A percentile compares a stretch with the other conserved stretches of the same genome.
These are phyloP conservation scores for Anableps anableps DNA, from an alignment of 2,797 vertebrate genomes.

Conservation along the genomic window DNA sequence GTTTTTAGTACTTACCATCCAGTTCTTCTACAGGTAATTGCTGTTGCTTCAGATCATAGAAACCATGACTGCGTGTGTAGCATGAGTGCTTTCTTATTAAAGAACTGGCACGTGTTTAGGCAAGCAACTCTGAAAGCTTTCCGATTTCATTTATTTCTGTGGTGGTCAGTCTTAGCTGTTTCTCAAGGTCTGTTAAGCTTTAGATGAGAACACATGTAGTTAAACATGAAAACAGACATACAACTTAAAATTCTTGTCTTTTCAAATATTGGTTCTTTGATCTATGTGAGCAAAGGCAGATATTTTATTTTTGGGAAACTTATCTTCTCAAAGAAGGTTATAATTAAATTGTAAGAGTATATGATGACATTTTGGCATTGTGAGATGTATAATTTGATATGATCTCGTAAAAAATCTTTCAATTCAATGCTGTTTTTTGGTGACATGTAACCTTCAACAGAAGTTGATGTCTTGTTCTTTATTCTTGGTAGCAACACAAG, in stretches of 20 bases:
- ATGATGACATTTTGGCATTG: not conserved
- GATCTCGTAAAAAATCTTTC: too few species aligned
- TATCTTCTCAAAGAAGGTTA: not conserved
- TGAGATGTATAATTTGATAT: not conserved
- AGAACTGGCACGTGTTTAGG: constrained; percentile 6
- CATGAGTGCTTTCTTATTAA: constrained; percentile 12
- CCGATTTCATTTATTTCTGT: constrained; percentile 3
- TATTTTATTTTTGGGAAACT: not conserved
- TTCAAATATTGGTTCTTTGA: not conserved
- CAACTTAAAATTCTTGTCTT: not conserved
- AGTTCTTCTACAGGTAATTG: constrained; percentile 18
- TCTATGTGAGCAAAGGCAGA: not conserved
- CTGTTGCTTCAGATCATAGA: constrained; percentile 15
- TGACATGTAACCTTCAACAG: not conserved
- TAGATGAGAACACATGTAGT: not conserved
- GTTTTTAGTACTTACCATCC: constrained; percentile 21
- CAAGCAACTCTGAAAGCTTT: constrained; percentile 28
- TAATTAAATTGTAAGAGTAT: not conserved
- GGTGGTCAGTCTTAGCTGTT: not conserved
- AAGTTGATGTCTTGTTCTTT: not conserved
- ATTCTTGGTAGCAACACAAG: not conserved
- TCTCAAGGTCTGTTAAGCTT: constrained; percentile 23
- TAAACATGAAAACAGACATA: constrained; percentile 1
- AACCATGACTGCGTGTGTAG: constrained; percentile 14
- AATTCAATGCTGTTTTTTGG: not conserved